Evolutionary conservation across 2,888 invertebrate species (phyloP).

Genomic region (Venusia cambrica): DNA sequence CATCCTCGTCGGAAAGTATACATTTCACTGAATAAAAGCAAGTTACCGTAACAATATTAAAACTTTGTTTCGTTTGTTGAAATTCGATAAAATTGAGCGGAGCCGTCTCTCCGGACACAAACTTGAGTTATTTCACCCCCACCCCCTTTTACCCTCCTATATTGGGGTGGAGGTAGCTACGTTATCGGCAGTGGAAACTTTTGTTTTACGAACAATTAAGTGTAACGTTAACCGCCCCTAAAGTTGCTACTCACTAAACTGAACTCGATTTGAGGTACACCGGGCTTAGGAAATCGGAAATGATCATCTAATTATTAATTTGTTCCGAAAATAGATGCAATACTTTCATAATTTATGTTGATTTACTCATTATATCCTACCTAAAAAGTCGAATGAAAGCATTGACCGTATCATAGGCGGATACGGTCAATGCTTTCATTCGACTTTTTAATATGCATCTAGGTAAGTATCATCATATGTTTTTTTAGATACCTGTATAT

Average conservation of each 20-base stretch:
- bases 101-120: constrained; percentile 27
- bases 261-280: constrained; percentile 37
- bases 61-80: constrained; percentile 25
- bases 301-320: constrained; percentile 6
- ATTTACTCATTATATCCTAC: too few species aligned
- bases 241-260: constrained; percentile 47
- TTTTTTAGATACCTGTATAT: too few species aligned
- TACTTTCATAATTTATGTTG: too few species aligned
- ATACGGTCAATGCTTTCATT: too few species aligned
- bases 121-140: constrained; percentile 39
- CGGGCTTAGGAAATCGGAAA: constrained; percentile 13
- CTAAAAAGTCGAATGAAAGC: too few species aligned
- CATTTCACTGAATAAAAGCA: constrained; percentile 16
- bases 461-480: too few species aligned
- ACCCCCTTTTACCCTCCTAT: constrained; percentile 4
- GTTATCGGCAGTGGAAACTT: constrained; percentile 66
- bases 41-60: constrained; percentile 21
- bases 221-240: constrained; percentile 63
- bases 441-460: too few species aligned
- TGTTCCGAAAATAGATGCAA: too few species aligned
- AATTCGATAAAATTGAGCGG: constrained; percentile 30
- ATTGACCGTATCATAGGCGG: too few species aligned
- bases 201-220: constrained; percentile 74
- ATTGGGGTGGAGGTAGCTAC: constrained; percentile 19
- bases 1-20: constrained; percentile 9